Percentiles rank a stretch among this genome's conserved stretches.
Evolutionary conservation across 1,140 invertebrate species (phyloP).

Genomic region (Drosophila elegans): DNA sequence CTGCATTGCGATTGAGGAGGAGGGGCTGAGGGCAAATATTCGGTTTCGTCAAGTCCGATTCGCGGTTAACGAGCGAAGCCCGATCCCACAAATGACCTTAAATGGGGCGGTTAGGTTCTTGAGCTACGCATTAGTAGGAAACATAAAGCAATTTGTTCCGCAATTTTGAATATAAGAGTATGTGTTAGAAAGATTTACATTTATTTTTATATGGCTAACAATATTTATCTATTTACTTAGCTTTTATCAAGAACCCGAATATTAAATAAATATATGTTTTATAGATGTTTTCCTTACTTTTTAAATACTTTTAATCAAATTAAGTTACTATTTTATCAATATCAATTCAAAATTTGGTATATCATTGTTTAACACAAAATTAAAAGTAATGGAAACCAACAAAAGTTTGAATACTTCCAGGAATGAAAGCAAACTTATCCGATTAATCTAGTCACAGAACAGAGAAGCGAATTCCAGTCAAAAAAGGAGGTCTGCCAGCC

Average conservation of each 20-base stretch:
- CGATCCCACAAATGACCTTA: constrained; percentile 31
- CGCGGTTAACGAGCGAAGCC: constrained; percentile 30
- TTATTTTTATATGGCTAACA: too few relatives aligned
- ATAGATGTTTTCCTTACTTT: too few relatives aligned
- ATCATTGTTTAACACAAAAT: too few relatives aligned
- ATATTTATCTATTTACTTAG: too few relatives aligned
- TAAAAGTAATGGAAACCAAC: too few relatives aligned
- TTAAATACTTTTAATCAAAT: too few relatives aligned
- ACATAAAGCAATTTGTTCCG: neutral
- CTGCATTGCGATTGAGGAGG: constrained; percentile 7
- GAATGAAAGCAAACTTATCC: constrained; percentile 13
- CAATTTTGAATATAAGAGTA: neutral
- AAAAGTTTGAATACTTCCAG: neutral
- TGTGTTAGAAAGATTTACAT: neutral
- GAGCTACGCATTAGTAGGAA: neutral
- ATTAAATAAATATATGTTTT: too few relatives aligned
- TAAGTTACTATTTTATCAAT: too few relatives aligned
- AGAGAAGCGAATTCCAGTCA: neutral
- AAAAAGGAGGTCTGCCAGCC: constrained; percentile 21
- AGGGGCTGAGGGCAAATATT: constrained; percentile 16
- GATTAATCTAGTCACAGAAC: constrained; percentile 5
- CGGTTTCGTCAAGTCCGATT: constrained; percentile 54
- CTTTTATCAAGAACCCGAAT: too few relatives aligned
- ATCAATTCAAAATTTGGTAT: too few relatives aligned
- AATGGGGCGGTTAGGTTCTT: constrained; percentile 2